Conservation (phyloP, 1,140 invertebrate species). For the Dendroctonus ponderosae region DNA sequence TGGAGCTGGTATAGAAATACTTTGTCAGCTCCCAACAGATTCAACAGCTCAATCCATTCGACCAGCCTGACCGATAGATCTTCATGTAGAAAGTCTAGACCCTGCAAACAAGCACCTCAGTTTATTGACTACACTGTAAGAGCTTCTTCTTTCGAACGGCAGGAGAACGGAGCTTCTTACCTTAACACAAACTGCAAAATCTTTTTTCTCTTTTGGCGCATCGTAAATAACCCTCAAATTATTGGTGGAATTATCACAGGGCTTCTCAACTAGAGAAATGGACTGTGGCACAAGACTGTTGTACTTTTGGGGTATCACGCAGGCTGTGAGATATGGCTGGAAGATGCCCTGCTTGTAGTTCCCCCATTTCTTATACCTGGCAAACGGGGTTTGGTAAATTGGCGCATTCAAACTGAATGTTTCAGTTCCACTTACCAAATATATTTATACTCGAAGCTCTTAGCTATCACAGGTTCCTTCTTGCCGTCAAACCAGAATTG, state of each 20-base stretch:
- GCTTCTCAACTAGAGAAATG: conserved; percentile 77
- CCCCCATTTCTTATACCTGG: conserved; percentile 81
- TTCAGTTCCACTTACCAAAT: conserved; percentile 63
- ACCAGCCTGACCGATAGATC: conserved; percentile 85
- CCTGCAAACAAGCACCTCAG: conserved; percentile 54
- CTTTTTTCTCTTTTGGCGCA: conserved; percentile 67
- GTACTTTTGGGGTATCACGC: conserved; percentile 75
- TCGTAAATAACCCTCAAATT: conserved; percentile 86
- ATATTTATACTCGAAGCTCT: conserved; percentile 86
- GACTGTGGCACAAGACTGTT: conserved; percentile 75
- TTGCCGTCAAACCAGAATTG: conserved; percentile 88
- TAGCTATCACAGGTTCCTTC: conserved; percentile 73
- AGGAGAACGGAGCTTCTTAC: conserved; percentile 10
- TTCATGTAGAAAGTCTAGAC: conserved; percentile 85
- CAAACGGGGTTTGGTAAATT: not conserved
- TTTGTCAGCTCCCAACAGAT: conserved; percentile 85
- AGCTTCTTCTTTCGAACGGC: too few relatives aligned
- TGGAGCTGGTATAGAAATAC: conserved; percentile 90
- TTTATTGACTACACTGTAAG: too few relatives aligned
- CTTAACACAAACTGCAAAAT: conserved; percentile 90
- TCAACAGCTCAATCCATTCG: conserved; percentile 93
- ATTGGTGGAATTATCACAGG: conserved; percentile 81
- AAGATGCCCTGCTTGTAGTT: conserved; percentile 91
- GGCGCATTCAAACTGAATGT: not conserved
- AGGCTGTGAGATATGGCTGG: conserved; percentile 88